Percentiles rank a stretch among this genome's conserved stretches.
Conservation (phyloP, 2,113 vertebrate species). For the Anolis carolinensis region DNA sequence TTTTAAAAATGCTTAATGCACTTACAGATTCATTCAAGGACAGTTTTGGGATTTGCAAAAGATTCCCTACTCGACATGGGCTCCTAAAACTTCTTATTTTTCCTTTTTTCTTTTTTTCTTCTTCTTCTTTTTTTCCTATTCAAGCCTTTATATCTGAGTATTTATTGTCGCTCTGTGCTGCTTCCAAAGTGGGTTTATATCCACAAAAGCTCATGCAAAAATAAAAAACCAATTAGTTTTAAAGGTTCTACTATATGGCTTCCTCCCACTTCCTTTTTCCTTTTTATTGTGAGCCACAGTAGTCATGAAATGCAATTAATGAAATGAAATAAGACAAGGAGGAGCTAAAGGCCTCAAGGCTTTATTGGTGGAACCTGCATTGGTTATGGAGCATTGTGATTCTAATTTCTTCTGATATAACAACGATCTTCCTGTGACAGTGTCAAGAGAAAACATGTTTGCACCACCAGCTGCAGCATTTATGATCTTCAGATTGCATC, state of each 20-base stretch:
- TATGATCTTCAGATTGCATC: slow-evolving; percentile 37
- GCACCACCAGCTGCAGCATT: slow-evolving; percentile 32
- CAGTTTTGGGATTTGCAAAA: slow-evolving; percentile 52
- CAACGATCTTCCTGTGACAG: slow-evolving; percentile 34
- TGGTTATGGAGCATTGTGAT: slow-evolving; percentile 70
- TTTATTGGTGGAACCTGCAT: slow-evolving; percentile 67
- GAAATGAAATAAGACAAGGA: slow-evolving; percentile 74
- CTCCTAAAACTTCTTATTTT: slow-evolving; percentile 30
- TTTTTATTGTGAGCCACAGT: slow-evolving; percentile 53
- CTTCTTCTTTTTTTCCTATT: slow-evolving; percentile 61
- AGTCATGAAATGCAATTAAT: slow-evolving; percentile 77
- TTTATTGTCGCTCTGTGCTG: no score
- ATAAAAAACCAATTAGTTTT: no score
- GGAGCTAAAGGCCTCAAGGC: slow-evolving; percentile 54
- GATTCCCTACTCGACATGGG: slow-evolving; percentile 63
- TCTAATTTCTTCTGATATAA: slow-evolving; percentile 71
- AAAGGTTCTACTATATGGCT: no score
- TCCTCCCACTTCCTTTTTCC: no score
- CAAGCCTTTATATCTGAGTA: slow-evolving; percentile 38
- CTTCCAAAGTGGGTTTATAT: no score
- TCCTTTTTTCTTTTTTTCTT: slow-evolving; percentile 54
- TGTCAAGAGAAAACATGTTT: slow-evolving; percentile 41
- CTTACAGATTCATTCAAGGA: slow-evolving; percentile 51
- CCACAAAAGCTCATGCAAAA: no score
- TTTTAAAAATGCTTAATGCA: slow-evolving; percentile 23